Evolutionary conservation across 2,113 vertebrate genomes (phyloP), one percentile per base, ranked within the genome.

Genomic region (Aspiorhynchus laticeps): DNA sequence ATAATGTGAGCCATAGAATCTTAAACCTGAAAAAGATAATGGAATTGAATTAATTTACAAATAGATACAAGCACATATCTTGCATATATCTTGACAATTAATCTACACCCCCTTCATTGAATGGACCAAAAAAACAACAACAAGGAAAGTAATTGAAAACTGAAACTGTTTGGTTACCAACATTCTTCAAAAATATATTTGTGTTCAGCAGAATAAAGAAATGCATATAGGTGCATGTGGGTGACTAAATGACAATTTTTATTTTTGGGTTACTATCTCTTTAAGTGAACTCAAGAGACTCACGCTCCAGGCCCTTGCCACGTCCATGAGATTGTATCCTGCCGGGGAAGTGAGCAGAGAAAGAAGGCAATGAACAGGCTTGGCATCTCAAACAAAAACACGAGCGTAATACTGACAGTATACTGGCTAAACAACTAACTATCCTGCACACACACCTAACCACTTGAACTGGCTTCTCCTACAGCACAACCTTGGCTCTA

Each of bases 1-100:
- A 99, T 90, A 99, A 92, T 2, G 97, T 98, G 56, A 98, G 97
- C 98, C 98, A 99, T 3, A 99, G 91, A 89, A 98, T 97, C 89
- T 97, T 94, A 88, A 97, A 93, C 91, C 98, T 99, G 90, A 24
- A 76, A 86, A 86, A 80, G 31, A 91, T 0, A 88, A 7, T 77
- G 7, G 48, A 51, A n/a, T 43, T 43, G 10, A 10, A 43, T 43
- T n/a, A 73, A 51, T 79, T 87, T 46, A 69, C 75, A 19, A 10
- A 51, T 67, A 14, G 19, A 36, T 36, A 69, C 9, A 48, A 24
- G 17, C 17, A 36, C 19, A 21, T 51, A 48, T 48, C 12, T 15
- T 53, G 48, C 48, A 33, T 19, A 83, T 4, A 46, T 10, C 33
- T n/a, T 41, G 21, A 41, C 31, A 17, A 69, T 41, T 36, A 73